A percentile compares a stretch with the other conserved stretches of the same genome.
These are phyloP conservation scores for Oncorhynchus nerka DNA, from an alignment of 2,113 vertebrate genomes.

Conservation along the genomic window DNA sequence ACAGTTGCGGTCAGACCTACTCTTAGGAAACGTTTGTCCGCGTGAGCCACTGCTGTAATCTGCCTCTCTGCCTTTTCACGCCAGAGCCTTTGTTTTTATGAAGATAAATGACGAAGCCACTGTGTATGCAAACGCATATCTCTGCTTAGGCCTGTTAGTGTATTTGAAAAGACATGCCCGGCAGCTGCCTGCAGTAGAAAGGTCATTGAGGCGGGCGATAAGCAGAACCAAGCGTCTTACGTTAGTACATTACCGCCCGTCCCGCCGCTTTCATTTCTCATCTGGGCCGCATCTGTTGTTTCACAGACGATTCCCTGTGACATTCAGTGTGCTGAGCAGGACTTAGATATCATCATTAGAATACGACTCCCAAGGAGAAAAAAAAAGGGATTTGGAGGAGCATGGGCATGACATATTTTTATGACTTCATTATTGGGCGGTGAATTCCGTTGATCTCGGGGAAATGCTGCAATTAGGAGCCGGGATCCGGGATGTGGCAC, in stretches of 20 bases:
- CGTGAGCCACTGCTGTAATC: constrained; percentile 28
- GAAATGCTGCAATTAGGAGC: too few species aligned
- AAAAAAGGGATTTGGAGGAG: constrained; percentile 27
- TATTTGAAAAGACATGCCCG: constrained; percentile 55
- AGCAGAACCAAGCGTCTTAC: constrained; percentile 51
- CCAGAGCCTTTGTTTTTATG: constrained; percentile 66
- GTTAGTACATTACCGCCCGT: constrained; percentile 51
- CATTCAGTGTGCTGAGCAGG: constrained; percentile 27
- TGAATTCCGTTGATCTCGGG: constrained; percentile 33
- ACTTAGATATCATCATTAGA: constrained; percentile 47
- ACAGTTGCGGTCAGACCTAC: constrained; percentile 11
- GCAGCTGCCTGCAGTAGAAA: constrained; percentile 57
- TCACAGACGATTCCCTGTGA: constrained; percentile 29
- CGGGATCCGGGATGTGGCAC: constrained; percentile 1
- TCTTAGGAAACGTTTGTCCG: neutral
- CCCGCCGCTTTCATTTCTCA: constrained; percentile 36
- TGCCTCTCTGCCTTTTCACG: constrained; percentile 37
- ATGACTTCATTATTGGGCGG: neutral
- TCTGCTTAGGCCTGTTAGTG: constrained; percentile 41
- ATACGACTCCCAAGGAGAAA: constrained; percentile 25
- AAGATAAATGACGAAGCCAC: constrained; percentile 66
- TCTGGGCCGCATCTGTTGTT: constrained; percentile 37
- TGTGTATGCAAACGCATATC: constrained; percentile 46
- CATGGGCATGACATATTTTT: constrained; percentile 13
- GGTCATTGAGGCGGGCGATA: constrained; percentile 60